phyloP scores from a whole-genome alignment of 1,140 invertebrate species.

The Diachasma alloeum region DNA sequence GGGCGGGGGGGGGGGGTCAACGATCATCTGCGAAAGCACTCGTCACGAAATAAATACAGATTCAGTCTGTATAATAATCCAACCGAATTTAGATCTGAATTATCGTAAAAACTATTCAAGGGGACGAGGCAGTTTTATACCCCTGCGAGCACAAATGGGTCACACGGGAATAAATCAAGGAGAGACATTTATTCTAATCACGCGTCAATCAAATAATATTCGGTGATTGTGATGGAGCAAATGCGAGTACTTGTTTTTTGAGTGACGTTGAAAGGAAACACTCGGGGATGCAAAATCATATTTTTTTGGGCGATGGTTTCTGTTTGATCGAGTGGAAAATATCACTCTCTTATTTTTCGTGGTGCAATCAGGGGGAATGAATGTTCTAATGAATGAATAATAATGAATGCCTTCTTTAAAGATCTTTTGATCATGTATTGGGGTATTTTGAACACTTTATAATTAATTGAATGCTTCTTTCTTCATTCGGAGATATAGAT shows the following conservation, averaged over 20 bases:
- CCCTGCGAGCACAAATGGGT: background rate
- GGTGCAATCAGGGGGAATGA: background rate
- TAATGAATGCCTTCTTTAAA: too few relatives aligned
- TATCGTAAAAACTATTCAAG: background rate
- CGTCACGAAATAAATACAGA: background rate
- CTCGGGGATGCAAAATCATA: background rate
- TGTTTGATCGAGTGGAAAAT: background rate
- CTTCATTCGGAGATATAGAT: too few relatives aligned
- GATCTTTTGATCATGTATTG: too few relatives aligned
- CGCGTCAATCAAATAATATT: background rate
- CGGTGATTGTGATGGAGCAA: background rate
- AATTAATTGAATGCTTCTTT: too few relatives aligned
- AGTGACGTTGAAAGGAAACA: background rate
- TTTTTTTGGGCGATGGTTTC: background rate
- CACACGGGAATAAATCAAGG: background rate
- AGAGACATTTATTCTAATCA: slow-evolving; percentile 1
- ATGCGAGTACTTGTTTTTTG: background rate
- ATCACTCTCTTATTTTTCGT: background rate
- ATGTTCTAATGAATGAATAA: background rate
- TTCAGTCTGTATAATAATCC: background rate
- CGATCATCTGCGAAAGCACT: too few relatives aligned
- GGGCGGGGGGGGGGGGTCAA: too few relatives aligned
- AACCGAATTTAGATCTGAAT: background rate
- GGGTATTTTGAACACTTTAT: too few relatives aligned
- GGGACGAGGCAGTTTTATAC: background rate